Conservation (phyloP, 1,140 invertebrate species). For the Drosophila parabipectinata region DNA sequence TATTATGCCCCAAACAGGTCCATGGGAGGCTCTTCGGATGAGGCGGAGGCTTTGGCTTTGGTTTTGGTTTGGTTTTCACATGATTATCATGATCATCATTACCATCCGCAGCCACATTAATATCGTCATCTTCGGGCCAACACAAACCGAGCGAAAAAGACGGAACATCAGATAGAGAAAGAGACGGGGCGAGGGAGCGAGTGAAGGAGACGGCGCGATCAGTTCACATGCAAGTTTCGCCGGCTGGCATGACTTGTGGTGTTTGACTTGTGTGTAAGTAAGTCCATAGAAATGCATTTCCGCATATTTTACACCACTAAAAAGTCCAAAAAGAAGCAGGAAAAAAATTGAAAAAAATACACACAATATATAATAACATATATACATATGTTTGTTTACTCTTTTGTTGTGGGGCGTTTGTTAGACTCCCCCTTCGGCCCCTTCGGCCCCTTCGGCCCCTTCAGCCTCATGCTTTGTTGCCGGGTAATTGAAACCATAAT, state of each 20-base stretch:
- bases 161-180: slow-evolving; percentile 20
- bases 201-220: slow-evolving; percentile 10
- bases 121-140: slow-evolving; percentile 78
- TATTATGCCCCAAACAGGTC: slow-evolving; percentile 79
- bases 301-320: slow-evolving; percentile 82
- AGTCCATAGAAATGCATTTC: slow-evolving; percentile 83
- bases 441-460: not conserved
- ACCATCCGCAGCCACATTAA: slow-evolving; percentile 78
- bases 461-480: slow-evolving; percentile 2
- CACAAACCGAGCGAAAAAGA: slow-evolving; percentile 42
- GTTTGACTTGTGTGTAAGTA: slow-evolving; percentile 75
- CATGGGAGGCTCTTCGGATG: slow-evolving; percentile 45
- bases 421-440: not conserved
- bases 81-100: slow-evolving; percentile 83
- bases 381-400: slow-evolving; percentile 72
- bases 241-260: slow-evolving; percentile 78
- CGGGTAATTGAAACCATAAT: slow-evolving; percentile 79
- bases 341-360: slow-evolving; percentile 29
- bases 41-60: slow-evolving; percentile 42
- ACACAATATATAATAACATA: slow-evolving; percentile 20
- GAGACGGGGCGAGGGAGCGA: slow-evolving; percentile 6
- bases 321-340: slow-evolving; percentile 70
- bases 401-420: slow-evolving; percentile 68
- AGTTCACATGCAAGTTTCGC: slow-evolving; percentile 76
- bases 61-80: slow-evolving; percentile 79